A percentile compares a stretch with the other conserved stretches of the same genome.
Conservation (phyloP, 2,113 vertebrate genomes). For the Struthidea cinerea region DNA sequence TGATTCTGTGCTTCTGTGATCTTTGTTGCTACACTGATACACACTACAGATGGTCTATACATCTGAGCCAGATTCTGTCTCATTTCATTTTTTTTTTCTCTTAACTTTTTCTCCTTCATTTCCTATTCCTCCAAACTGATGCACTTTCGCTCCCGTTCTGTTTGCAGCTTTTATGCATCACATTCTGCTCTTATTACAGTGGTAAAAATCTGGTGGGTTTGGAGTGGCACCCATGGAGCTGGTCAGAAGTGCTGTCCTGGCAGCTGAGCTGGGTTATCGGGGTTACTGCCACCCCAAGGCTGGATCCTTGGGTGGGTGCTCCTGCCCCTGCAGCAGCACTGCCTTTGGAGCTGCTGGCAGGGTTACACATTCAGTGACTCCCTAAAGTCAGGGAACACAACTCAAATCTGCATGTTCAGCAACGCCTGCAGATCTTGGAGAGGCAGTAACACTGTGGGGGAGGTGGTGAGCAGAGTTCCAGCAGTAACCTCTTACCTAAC, state of each 20-base stretch:
- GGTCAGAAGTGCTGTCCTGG: background rate
- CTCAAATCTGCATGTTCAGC: background rate
- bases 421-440: background rate
- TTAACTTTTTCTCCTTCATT: background rate
- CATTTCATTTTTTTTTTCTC: background rate
- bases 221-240: background rate
- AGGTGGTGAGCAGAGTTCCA: background rate
- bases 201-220: background rate
- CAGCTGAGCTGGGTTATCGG: background rate
- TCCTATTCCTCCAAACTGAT: background rate
- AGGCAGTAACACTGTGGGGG: background rate
- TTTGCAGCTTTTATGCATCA: background rate
- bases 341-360: background rate
- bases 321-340: background rate
- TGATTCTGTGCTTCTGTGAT: background rate
- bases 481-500: background rate
- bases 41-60: background rate
- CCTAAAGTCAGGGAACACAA: background rate
- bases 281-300: background rate
- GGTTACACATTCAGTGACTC: background rate
- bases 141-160: background rate
- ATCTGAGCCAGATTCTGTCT: conserved; percentile 16
- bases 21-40: background rate
- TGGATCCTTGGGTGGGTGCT: background rate
- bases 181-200: background rate